Conservation (phyloP, 2,888 invertebrate species). For the Leucoma salicis region DNA sequence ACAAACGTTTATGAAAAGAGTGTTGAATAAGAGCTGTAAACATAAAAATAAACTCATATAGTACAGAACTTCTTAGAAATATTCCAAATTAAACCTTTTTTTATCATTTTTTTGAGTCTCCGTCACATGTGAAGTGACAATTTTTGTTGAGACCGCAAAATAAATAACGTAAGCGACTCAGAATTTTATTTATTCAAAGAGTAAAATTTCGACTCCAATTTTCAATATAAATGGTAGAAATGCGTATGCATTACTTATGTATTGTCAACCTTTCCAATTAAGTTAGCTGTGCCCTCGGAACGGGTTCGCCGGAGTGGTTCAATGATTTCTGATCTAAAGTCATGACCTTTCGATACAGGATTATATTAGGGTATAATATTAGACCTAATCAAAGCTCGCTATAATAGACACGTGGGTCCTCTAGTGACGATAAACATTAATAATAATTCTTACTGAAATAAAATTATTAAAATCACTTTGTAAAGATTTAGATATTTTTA, state of each 20-base stretch:
- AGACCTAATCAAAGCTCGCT: neutral
- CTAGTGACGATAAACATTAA: too few species aligned
- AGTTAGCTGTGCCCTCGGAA: conserved; percentile 13
- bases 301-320: conserved; percentile 19
- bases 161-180: neutral
- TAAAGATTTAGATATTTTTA: too few species aligned
- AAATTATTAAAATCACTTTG: too few species aligned
- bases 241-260: conserved; percentile 33
- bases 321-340: conserved; percentile 17
- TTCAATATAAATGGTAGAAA: conserved; percentile 14
- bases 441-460: too few species aligned
- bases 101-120: neutral
- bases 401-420: neutral
- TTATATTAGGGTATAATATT: neutral
- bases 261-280: conserved; percentile 33
- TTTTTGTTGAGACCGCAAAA: neutral
- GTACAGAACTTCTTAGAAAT: too few species aligned
- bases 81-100: neutral
- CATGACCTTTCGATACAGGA: conserved; percentile 12
- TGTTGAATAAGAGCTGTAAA: neutral
- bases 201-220: conserved; percentile 13
- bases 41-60: too few species aligned
- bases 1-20: neutral
- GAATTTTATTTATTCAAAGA: conserved; percentile 1
- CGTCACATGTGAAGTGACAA: neutral